Evolutionary conservation across 2,113 vertebrate genomes (phyloP), one percentile per base, ranked within the genome.

Genomic region (Phalacrocorax pelagicus): DNA sequence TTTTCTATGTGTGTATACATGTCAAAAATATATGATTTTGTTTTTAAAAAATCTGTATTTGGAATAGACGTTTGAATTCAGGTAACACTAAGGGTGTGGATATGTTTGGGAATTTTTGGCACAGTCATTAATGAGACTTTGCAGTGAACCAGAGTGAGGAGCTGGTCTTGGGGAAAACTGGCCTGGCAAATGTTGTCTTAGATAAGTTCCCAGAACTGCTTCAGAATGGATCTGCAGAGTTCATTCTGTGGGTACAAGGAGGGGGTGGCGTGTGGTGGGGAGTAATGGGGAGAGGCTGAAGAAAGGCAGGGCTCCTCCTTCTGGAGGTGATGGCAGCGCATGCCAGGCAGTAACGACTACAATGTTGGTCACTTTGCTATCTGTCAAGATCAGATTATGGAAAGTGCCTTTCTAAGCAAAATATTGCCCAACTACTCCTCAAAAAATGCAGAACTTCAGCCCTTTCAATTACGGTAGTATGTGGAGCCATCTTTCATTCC

Each of bases 251-350:
- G 65, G 90, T 32, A 69, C 26, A 10, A 65, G 49, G 61, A 22
- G 18, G 24, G 32, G 12, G 13, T 29, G 81, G 5, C 0, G 0
- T 7, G 8, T 52, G 26, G 30, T 79, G 30, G 46, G 52, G 20
- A 26, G 40, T 1, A 0, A 26, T 46, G 57, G 62, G 49, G 40
- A 66, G 72, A 73, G 59, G 59, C 77, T 81, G 73, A 20, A 67
- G 86, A 29, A 52, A 73, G 75, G 79, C 67, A 69, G 67, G n/a
- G 58, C 86, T 86, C 20, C 47, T 67, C 54, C 38, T 67, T 46
- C 67, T 73, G 51, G 44, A 23, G 36, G 62, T 24, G 66, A 51
- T 29, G 14, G 2, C 49, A 44, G 40, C 5, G 49, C 34, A 4
- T 29, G 32, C 61, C 70, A 40, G 90, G 74, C 82, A 47, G 2